These are phyloP conservation scores for Brachionus angularis DNA, from an alignment of 1,140 invertebrate species.

Conservation along the genomic window DNA sequence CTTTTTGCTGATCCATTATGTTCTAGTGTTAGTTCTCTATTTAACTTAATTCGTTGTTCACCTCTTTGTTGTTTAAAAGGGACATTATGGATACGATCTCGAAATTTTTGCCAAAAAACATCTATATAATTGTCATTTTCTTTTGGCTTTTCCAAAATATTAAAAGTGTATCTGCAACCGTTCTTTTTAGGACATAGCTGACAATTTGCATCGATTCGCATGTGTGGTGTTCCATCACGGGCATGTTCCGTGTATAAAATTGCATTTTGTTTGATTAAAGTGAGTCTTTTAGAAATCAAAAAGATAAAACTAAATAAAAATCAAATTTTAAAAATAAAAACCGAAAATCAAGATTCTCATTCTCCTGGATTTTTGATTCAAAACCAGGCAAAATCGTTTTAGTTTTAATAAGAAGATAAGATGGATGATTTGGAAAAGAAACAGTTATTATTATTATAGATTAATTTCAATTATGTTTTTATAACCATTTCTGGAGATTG, in stretches of 20 bases:
- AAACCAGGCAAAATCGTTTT: not conserved
- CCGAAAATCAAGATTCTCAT: not conserved
- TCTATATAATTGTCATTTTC: not conserved
- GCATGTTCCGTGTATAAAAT: not conserved
- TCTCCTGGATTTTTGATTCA: not conserved
- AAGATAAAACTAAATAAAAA: not conserved
- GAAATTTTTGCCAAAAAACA: not conserved
- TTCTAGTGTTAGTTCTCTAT: conserved; percentile 7
- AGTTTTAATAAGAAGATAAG: not conserved
- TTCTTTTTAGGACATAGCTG: not conserved
- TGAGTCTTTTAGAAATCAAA: not conserved
- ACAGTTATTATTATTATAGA: too few species aligned
- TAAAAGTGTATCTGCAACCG: not conserved
- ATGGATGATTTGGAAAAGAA: not conserved
- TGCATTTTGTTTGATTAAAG: not conserved
- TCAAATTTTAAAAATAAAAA: not conserved
- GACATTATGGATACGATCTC: conserved; percentile 2
- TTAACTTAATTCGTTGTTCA: conserved; percentile 1
- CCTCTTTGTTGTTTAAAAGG: conserved; percentile 21
- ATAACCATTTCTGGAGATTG: not conserved
- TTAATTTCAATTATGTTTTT: not conserved
- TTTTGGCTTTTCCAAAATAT: not conserved
- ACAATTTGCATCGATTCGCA: not conserved
- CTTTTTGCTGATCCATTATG: conserved; percentile 28
- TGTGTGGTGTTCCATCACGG: not conserved